A percentile compares a stretch with the other conserved stretches of the same genome.
Evolutionary conservation across 2,113 vertebrate genomes (phyloP).

Genomic region (Triplophysa siluroides): DNA sequence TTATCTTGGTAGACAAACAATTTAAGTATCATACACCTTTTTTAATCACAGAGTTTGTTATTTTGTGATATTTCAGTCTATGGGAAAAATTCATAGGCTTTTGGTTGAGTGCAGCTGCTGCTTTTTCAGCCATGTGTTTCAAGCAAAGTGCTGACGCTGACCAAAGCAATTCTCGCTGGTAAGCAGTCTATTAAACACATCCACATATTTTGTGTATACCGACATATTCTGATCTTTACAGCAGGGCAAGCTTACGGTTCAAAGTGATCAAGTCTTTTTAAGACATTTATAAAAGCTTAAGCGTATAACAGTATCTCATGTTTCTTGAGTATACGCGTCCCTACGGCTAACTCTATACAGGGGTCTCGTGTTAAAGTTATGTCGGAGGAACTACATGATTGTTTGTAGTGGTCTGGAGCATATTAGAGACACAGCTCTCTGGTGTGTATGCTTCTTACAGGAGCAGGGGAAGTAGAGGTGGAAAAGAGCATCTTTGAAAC

Average conservation of each 20-base stretch:
- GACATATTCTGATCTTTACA: not conserved
- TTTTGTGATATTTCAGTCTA: no score
- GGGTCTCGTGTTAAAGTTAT: constrained; percentile 28
- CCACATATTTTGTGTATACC: not conserved
- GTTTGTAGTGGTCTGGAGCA: constrained; percentile 43
- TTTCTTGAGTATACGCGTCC: not conserved
- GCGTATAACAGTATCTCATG: not conserved
- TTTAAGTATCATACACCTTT: no score
- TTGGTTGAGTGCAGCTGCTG: not conserved
- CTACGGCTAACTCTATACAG: not conserved
- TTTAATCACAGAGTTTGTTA: no score
- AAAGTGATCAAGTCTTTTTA: constrained; percentile 6
- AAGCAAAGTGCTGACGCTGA: not conserved
- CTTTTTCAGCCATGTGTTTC: not conserved
- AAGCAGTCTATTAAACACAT: not conserved
- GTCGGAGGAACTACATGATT: constrained; percentile 28
- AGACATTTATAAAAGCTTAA: not conserved
- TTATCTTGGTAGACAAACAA: no score
- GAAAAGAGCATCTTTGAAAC: constrained; percentile 30
- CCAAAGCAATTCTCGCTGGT: not conserved
- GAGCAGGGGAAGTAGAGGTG: constrained; percentile 12
- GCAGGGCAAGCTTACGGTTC: not conserved
- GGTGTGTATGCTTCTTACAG: constrained; percentile 12
- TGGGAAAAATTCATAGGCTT: no score
- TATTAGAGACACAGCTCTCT: constrained; percentile 32